Evolutionary conservation across 2,797 vertebrate genomes (phyloP).

Genomic region (Mionectes olivaceus): DNA sequence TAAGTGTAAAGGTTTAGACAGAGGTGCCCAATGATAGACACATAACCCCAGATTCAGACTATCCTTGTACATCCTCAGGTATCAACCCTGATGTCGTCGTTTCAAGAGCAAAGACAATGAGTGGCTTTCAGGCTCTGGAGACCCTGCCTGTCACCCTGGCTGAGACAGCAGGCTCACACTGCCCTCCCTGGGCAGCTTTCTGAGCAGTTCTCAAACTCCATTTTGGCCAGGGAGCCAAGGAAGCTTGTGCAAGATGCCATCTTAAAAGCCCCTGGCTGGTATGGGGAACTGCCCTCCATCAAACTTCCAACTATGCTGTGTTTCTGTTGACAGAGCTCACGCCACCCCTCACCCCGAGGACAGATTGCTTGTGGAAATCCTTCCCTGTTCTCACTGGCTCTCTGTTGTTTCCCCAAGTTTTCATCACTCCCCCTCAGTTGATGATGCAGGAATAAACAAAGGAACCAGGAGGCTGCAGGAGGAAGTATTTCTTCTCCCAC

Average conservation of each 20-base stretch:
- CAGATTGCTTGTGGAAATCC: not conserved
- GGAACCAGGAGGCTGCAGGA: not conserved
- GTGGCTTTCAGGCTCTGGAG: rapidly evolving
- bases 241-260: not conserved
- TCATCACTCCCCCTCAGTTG: not conserved
- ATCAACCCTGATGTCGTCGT: not conserved
- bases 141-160: not conserved
- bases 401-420: not conserved
- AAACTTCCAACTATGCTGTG: rapidly evolving
- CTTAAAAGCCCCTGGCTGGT: not conserved
- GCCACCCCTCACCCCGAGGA: rapidly evolving
- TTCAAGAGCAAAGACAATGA: not conserved
- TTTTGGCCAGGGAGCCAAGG: not conserved
- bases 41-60: not conserved
- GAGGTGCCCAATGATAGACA: not conserved
- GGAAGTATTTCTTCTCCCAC: not conserved
- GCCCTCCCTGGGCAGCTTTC: not conserved
- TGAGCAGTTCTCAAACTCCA: not conserved
- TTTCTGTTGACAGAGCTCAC: not conserved
- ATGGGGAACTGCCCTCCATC: not conserved
- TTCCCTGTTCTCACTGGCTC: not conserved
- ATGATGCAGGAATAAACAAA: not conserved
- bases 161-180: rapidly evolving
- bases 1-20: not conserved
- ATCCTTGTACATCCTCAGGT: not conserved